Conservation (phyloP, 2,888 invertebrate genomes). For the Thysanoteuthis rhombus region DNA sequence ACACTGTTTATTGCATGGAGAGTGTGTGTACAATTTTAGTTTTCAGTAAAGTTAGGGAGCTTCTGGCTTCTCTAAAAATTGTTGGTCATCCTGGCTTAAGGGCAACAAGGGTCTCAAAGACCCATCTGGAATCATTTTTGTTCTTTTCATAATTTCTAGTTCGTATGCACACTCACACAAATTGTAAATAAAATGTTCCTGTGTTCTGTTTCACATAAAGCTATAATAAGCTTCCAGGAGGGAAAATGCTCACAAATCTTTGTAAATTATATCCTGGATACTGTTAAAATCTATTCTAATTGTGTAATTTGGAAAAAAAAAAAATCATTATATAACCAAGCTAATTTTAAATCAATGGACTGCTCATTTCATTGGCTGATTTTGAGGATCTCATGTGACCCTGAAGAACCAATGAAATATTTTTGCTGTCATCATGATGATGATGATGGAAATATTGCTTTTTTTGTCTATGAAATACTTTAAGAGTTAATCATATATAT, state of each 20-base stretch:
- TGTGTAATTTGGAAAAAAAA: background rate
- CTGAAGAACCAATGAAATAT: background rate
- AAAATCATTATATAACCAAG: background rate
- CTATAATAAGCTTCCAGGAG: background rate
- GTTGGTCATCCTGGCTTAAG: background rate
- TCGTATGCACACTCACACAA: background rate
- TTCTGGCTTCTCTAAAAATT: too few relatives aligned
- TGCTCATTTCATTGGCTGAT: background rate
- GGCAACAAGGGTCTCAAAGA: background rate
- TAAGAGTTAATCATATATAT: background rate
- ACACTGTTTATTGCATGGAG: background rate
- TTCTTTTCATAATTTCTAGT: background rate
- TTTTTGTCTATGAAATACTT: background rate
- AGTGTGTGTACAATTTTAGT: background rate
- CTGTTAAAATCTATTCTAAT: background rate
- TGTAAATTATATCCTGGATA: background rate
- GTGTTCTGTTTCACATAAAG: background rate
- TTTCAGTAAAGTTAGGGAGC: background rate
- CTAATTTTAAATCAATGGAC: background rate
- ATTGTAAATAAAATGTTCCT: background rate
- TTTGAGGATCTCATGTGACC: background rate
- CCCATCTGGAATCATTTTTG: background rate
- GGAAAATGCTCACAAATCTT: background rate
- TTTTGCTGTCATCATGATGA: background rate
- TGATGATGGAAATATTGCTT: background rate